Conservation (phyloP, 1,140 invertebrate genomes). For the Heliconius eleuchia region DNA sequence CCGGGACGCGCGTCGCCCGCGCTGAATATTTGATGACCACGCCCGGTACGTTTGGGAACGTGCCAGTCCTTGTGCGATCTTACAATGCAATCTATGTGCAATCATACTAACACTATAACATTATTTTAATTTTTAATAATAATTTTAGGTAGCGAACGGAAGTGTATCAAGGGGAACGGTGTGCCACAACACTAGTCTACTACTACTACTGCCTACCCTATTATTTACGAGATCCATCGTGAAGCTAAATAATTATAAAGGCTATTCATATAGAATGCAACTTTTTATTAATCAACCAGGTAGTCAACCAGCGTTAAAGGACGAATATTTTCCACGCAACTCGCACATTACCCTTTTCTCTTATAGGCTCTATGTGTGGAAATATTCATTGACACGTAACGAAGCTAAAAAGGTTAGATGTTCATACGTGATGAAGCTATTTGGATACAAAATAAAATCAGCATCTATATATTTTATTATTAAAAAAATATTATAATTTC, state of each 20-base stretch:
- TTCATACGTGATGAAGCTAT: background rate
- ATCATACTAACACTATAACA: background rate
- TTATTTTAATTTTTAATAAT: background rate
- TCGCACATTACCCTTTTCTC: background rate
- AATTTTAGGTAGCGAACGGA: too few species aligned
- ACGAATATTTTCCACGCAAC: conserved; percentile 7
- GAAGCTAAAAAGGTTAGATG: background rate
- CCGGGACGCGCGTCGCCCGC: background rate
- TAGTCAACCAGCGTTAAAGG: background rate
- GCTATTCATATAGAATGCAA: too few species aligned
- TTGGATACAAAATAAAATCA: background rate
- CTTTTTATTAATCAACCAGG: too few species aligned
- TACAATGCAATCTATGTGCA: background rate
- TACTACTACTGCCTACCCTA: too few species aligned
- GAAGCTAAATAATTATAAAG: too few species aligned
- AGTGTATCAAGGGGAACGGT: too few species aligned
- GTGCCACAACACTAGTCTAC: too few species aligned
- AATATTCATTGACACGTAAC: conserved; percentile 9
- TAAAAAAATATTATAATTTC: too few species aligned
- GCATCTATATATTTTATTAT: too few species aligned
- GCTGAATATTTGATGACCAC: conserved; percentile 17
- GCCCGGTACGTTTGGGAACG: background rate
- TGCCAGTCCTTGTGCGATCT: background rate
- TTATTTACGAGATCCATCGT: too few species aligned
- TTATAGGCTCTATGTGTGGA: background rate